Base-by-base conservation (phyloP, 2,888 invertebrate genomes). In the Rosalia funebris region DNA sequence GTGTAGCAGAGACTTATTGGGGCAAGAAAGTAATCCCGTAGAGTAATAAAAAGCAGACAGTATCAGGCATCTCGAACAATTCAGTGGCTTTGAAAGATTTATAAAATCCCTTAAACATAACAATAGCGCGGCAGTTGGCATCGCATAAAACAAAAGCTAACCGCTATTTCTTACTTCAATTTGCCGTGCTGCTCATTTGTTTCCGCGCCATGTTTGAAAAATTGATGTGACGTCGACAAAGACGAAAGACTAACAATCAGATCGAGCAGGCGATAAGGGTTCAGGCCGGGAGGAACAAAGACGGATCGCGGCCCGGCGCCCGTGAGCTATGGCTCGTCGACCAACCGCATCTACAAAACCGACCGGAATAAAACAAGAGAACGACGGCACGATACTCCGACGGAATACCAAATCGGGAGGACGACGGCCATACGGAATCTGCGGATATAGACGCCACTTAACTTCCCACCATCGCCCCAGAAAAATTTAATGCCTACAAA, bases 161-260 rank as follows among this genome's bases (percentile, higher is more conserved):
- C 82, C 81, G 81, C 82, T 81, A 81, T 82, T 81, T 80, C 82
- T 82, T 81, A 81, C 81, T 80, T 77, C 81, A 82, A 82, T 82
- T 82, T 81, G 77, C 76, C 77, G 79, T 70, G 78, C 73, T 77
- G 79, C 81, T 82, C 82, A 82, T 82, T 82, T 81, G 80, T 82
- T 81, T 81, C 78, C 79, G 79, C 71, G 80, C 79, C 81, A 78
- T 78, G 73, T 78, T 77, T 82, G 81, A 81, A 82, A 81, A 80
- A 82, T 82, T 82, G 81, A 82, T 82, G 81, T 77, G 82, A 81
- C 81, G 81, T 77, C 79, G 81, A 81, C 81, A 80, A 75, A 80
- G 81, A 80, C 78, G 76, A 79, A 79, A 80, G 75, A 79, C 77
- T 71, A 73, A 78, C 78, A 79, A 81, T 79, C 80, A 75, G 76